Base-by-base conservation (phyloP, 92 coral and sea anemone genomes). In the Epizoanthus scotinus region DNA sequence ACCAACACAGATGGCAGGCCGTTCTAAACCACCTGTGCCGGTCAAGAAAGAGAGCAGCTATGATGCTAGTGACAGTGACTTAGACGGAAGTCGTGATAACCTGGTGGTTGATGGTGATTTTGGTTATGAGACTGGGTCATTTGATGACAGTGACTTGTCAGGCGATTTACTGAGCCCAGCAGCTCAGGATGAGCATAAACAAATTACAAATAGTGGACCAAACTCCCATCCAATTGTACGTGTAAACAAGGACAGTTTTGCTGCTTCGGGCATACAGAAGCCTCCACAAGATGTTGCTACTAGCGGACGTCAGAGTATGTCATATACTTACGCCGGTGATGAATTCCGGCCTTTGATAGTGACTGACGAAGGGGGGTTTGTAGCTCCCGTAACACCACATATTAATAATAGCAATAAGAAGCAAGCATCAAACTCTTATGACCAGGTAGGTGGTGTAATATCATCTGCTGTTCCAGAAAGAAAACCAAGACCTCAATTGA, bases 11-110 rank as follows among this genome's bases (percentile, higher is more conserved):
- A 20, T 42, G 19, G 6, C 69, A 22, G 81, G 68, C 26, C 81
- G 58, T n/a, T 68, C 81, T 21, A 75, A 44, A 60, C 67, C 68
- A 5, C 81, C 68, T 13, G 5, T 75, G 59, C 81, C 81, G 3
- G 42, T 81, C 3, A 88, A 87, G 64, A 93, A 90, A 63, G 90
- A 90, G 75, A 93, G 73, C 49, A 93, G 90, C 58, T 90, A 90
- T 62, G 94, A 93, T 83, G 94, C 94, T 0, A 93, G 97, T 74
- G 90, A 89, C 63, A 93, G 97, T 77, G 97, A 93, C 83, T 82
- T 91, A 3, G 88, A 84, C 67, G 94, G 91, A 21, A 91, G 94
- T 55, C 78, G 73, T 26, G 97, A 89, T 21, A 84, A 89, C 78
- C 57, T 93, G 73, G 89, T 87, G 66, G 83, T 86, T 50, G 94